Evolutionary conservation across 2,888 invertebrate species (phyloP).

Genomic region (Dendrolimus pini): DNA sequence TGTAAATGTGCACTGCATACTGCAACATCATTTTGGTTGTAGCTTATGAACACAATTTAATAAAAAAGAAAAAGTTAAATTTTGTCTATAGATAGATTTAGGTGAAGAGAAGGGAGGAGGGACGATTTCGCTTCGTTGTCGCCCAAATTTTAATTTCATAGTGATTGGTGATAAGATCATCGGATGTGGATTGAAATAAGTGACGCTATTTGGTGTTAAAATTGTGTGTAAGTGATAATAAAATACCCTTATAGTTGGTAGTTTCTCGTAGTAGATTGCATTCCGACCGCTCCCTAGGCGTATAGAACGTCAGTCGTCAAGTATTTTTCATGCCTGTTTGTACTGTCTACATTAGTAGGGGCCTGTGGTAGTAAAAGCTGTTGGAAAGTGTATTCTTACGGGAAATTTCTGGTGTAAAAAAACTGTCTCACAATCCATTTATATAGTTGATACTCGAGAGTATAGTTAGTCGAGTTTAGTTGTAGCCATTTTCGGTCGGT

Average conservation of each 20-base stretch:
- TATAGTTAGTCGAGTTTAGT: conserved; percentile 50
- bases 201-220: conserved; percentile 46
- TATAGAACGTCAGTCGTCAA: conserved; percentile 63
- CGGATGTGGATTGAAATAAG: conserved; percentile 46
- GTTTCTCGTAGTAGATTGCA: conserved; percentile 45
- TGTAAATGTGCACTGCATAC: too few species aligned
- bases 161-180: conserved; percentile 54
- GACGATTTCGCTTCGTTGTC: conserved; percentile 71
- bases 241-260: conserved; percentile 25
- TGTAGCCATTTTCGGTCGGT: conserved; percentile 72
- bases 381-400: conserved; percentile 70
- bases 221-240: conserved; percentile 41
- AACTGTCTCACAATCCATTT: conserved; percentile 65
- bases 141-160: conserved; percentile 53
- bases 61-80: conserved; percentile 12
- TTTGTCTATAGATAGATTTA: conserved; percentile 58
- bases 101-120: conserved; percentile 59
- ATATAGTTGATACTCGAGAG: conserved; percentile 40
- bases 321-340: conserved; percentile 72
- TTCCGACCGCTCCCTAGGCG: conserved; percentile 71
- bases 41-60: too few species aligned
- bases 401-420: conserved; percentile 62
- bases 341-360: conserved; percentile 56
- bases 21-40: not conserved
- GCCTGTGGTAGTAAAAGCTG: conserved; percentile 71